Base-by-base conservation (phyloP, 2,113 vertebrate genomes). In the Cyprinodon brontotheroides region DNA sequence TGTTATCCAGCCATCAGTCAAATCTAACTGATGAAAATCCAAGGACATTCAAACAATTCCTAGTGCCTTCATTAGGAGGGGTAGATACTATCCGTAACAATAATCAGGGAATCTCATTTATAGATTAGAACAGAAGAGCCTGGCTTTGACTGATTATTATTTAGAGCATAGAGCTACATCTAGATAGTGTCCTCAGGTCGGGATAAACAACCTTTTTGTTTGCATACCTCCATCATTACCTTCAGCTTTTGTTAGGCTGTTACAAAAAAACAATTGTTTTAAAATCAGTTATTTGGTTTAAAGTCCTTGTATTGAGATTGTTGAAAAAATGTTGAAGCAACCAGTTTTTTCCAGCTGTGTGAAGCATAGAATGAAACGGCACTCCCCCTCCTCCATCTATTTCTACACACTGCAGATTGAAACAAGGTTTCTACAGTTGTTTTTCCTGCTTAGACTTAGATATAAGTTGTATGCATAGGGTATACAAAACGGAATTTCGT, bases 51-150 rank as follows among this genome's bases (percentile, higher is more conserved):
- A 88, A 84, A 90, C 82, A 91, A 89, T 92, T 90, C 83, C 80
- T 84, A 93, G 94, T 95, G 94, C 94, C 94, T 95, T 94, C 91
- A 89, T 91, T 83, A 88, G 92, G 92, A 93, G 93, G 91, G 92
- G 89, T 90, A 90, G 87, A 86, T 80, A 41, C 75, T 70, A 86
- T 90, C 87, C 89, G 91, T 87, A 81, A 79, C 81, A 82, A 82
- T 81, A 87, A 92, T 91, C 89, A 91, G 90, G 91, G 88, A 87
- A 85, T 75, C 78, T 82, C 61, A 68, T 90, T 76, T 80, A 74
- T 80, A 57, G 69, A 57, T 59, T 15, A 68, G 22, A 53, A 68
- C 61, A 74, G 12, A 86, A 61, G 57, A 69, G 83, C 68, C 85
- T 81, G 84, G 89, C 87, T 91, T 91, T 92, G 90, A 84, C 86